These are phyloP conservation scores for Alitta virens DNA, from an alignment of 2,888 invertebrate species.

Conservation along the genomic window DNA sequence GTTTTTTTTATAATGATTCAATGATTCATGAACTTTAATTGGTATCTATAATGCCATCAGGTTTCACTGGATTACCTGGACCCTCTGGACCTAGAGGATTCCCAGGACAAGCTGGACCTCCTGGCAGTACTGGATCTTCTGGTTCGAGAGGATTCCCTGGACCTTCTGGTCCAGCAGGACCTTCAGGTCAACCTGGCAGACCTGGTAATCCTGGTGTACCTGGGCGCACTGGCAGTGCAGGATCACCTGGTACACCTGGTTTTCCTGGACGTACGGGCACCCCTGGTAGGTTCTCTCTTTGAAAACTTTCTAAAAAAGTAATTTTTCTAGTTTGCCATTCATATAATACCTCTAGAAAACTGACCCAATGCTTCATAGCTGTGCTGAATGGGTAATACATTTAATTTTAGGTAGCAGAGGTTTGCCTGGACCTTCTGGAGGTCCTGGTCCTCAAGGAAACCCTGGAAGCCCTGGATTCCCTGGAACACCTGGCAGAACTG, in stretches of 20 bases:
- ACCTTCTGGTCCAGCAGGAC: neutral
- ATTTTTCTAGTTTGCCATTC: too few relatives aligned
- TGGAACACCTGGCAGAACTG: slow-evolving; percentile 13
- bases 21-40: too few relatives aligned
- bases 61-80: neutral
- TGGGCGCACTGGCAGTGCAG: neutral
- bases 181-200: neutral
- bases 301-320: too few relatives aligned
- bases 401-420: neutral
- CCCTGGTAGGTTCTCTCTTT: neutral
- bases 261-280: neutral
- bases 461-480: slow-evolving; percentile 14
- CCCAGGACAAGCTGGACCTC: neutral
- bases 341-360: neutral
- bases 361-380: neutral
- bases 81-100: neutral
- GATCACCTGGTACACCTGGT: neutral
- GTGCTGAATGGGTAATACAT: neutral
- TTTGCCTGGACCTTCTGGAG: slow-evolving; percentile 5
- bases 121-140: neutral
- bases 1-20: too few relatives aligned
- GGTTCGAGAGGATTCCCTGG: neutral
- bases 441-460: slow-evolving; percentile 4
- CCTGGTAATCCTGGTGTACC: neutral
- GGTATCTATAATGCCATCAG: too few relatives aligned